A percentile compares a stretch with the other conserved stretches of the same genome.
phyloP scores from a whole-genome alignment of 1,140 invertebrate species.

The Goniozus legneri region DNA sequence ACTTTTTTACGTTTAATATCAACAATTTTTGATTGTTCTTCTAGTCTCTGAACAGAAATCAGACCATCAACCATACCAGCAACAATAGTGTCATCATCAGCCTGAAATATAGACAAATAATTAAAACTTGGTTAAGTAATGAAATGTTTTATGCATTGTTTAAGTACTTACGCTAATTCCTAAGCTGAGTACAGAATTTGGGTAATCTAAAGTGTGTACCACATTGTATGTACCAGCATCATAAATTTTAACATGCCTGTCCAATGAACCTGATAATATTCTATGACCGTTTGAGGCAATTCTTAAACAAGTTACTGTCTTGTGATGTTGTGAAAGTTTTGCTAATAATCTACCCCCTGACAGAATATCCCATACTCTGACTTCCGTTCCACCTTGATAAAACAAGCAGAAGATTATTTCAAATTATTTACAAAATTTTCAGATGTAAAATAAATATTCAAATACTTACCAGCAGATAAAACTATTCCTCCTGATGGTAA shows the following conservation, averaged over 20 bases:
- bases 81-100: constrained; percentile 79
- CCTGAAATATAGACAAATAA: constrained; percentile 53
- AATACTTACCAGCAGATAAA: constrained; percentile 71
- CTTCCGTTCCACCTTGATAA: constrained; percentile 74
- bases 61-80: constrained; percentile 91
- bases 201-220: constrained; percentile 85
- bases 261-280: constrained; percentile 85
- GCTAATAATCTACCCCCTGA: constrained; percentile 79
- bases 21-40: constrained; percentile 53
- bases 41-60: constrained; percentile 78
- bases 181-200: constrained; percentile 86
- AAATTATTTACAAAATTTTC: neutral
- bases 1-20: constrained; percentile 53
- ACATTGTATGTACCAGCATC: constrained; percentile 82
- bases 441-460: constrained; percentile 5
- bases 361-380: constrained; percentile 91
- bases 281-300: constrained; percentile 76
- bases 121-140: constrained; percentile 2
- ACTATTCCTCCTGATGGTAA: constrained; percentile 87
- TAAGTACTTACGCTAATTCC: constrained; percentile 68
- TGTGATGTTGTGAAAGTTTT: constrained; percentile 83
- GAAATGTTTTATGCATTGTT: neutral
- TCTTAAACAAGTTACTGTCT: constrained; percentile 83
- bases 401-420: constrained; percentile 2
- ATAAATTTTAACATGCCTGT: constrained; percentile 93